These are phyloP conservation scores for Lithophane leautieri DNA, from an alignment of 2,888 invertebrate genomes.

Conservation along the genomic window DNA sequence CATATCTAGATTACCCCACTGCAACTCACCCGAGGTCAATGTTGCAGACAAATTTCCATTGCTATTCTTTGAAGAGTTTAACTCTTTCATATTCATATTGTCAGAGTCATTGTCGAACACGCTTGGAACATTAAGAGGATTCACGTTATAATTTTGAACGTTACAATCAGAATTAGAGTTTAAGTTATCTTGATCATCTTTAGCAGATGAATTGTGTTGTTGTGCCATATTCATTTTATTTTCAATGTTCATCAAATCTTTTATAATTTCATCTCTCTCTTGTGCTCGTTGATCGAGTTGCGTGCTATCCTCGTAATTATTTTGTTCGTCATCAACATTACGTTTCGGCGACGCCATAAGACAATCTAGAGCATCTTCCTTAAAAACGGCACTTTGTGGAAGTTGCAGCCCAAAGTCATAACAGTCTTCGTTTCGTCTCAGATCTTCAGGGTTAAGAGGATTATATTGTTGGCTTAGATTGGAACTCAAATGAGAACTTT, in stretches of 20 bases:
- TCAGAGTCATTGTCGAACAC: conserved; percentile 65
- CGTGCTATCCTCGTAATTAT: conserved; percentile 72
- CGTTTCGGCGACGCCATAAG: conserved; percentile 84
- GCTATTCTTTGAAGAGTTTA: conserved; percentile 50
- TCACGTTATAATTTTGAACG: conserved; percentile 67
- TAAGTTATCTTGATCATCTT: conserved; percentile 65
- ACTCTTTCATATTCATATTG: conserved; percentile 62
- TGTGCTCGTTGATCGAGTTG: conserved; percentile 77
- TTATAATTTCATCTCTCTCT: conserved; percentile 85
- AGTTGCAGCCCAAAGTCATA: conserved; percentile 85
- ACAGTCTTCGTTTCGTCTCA: conserved; percentile 83
- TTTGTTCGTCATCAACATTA: conserved; percentile 73
- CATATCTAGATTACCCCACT: conserved; percentile 75
- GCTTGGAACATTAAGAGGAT: conserved; percentile 59
- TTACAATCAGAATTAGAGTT: conserved; percentile 64
- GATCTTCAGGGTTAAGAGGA: conserved; percentile 80
- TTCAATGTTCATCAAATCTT: conserved; percentile 87
- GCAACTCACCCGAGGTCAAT: conserved; percentile 65
- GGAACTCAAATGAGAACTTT: conserved; percentile 80
- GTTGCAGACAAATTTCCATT: conserved; percentile 66
- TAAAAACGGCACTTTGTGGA: conserved; percentile 82
- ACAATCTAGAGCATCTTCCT: conserved; percentile 84
- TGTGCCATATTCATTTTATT: conserved; percentile 79
- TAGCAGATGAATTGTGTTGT: conserved; percentile 65
- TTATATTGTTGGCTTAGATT: conserved; percentile 81